These are phyloP conservation scores for Brachionus plicatilis DNA, from an alignment of 1,140 invertebrate species.

Conservation along the genomic window DNA sequence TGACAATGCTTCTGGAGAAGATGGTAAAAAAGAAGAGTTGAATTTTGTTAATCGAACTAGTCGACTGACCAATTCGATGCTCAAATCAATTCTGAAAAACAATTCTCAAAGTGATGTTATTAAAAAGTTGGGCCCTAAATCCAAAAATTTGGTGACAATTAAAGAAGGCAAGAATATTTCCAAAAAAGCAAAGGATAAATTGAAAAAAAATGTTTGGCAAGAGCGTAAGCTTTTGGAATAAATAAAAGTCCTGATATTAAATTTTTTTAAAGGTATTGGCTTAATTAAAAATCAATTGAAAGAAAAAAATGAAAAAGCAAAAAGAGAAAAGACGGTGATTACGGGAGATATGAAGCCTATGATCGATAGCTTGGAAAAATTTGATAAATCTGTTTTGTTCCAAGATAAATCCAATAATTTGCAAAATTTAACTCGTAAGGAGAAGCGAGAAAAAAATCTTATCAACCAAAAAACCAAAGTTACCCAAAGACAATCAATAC, in stretches of 20 bases:
- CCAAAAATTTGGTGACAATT: not conserved
- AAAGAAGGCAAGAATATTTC: not conserved
- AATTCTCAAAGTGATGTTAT: not conserved
- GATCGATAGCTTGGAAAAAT: not conserved
- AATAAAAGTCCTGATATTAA: not conserved
- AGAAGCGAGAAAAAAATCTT: slow-evolving; percentile 11
- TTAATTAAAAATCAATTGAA: slow-evolving; percentile 22
- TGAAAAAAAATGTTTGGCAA: slow-evolving; percentile 35
- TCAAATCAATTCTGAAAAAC: slow-evolving; percentile 20
- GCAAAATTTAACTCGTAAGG: not conserved
- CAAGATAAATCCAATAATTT: not conserved
- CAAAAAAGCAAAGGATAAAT: slow-evolving; percentile 19
- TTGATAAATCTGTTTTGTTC: not conserved
- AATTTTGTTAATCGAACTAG: slow-evolving; percentile 20
- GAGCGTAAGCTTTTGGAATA: not conserved
- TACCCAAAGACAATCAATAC: slow-evolving; percentile 16
- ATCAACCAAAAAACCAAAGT: slow-evolving; percentile 1
- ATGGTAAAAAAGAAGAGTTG: not conserved
- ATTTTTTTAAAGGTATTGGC: not conserved
- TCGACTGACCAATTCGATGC: slow-evolving; percentile 2
- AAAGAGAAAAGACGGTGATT: slow-evolving; percentile 37
- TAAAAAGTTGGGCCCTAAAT: not conserved
- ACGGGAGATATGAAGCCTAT: slow-evolving; percentile 35
- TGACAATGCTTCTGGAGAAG: not conserved
- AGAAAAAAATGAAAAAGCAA: not conserved